phyloP scores from a whole-genome alignment of 2,888 invertebrate species.

The Rotaria socialis region DNA sequence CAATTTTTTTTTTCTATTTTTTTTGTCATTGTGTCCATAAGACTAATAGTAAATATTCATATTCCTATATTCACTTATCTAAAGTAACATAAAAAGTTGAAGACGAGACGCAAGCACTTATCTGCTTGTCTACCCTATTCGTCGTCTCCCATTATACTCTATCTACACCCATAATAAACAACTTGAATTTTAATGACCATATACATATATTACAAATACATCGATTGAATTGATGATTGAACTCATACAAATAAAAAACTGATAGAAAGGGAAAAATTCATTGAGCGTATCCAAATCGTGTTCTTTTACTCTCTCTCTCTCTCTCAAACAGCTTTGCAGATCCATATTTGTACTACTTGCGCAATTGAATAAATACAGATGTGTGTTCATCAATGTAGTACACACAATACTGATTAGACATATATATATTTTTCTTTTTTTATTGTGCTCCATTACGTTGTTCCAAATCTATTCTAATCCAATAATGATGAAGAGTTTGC shows the following conservation, averaged over 20 bases:
- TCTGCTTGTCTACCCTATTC: neutral
- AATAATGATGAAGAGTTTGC: neutral
- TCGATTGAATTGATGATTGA: neutral
- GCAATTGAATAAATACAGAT: slow-evolving; percentile 5
- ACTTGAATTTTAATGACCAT: slow-evolving; percentile 18
- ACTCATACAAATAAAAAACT: neutral
- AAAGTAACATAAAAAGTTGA: neutral
- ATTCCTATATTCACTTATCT: neutral
- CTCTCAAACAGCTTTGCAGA: neutral
- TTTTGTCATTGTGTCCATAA: neutral
- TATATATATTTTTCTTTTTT: neutral
- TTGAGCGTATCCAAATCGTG: neutral
- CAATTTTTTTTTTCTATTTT: neutral
- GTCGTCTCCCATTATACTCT: neutral
- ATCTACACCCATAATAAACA: slow-evolving; percentile 1
- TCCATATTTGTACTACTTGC: slow-evolving; percentile 3
- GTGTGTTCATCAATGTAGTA: neutral
- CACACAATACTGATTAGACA: neutral
- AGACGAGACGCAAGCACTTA: slow-evolving; percentile 8
- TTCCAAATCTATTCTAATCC: neutral
- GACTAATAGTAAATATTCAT: neutral
- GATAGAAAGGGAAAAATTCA: neutral
- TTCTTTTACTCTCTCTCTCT: neutral
- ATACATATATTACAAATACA: neutral
- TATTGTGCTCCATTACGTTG: neutral